phyloP scores from a whole-genome alignment of 64 coral and sea anemone genomes.

The Montipora cactus region DNA sequence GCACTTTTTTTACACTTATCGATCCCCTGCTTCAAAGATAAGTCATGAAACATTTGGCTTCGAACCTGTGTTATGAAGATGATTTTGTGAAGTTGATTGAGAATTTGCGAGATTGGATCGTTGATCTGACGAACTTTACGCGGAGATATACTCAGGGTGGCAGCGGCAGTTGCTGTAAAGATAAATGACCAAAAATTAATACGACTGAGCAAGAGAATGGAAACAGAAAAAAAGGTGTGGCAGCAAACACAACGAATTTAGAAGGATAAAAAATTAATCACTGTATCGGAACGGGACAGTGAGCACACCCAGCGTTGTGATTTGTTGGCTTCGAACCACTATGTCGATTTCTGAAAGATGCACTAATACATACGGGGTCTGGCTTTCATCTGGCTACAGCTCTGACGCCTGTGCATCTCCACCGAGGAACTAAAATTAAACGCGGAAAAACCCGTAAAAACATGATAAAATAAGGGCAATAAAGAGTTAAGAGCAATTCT shows the following conservation, averaged over 20 bases:
- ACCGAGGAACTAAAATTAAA: conserved; percentile 73
- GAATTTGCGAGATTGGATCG: conserved; percentile 96
- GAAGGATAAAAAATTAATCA: too few relatives aligned
- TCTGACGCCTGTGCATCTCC: conserved; percentile 84
- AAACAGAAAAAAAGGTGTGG: too few relatives aligned
- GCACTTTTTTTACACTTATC: too few relatives aligned
- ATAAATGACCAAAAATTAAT: neutral
- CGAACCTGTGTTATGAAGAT: conserved; percentile 97
- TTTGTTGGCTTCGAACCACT: too few relatives aligned
- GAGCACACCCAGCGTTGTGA: too few relatives aligned
- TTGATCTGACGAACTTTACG: conserved; percentile 98
- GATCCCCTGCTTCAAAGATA: too few relatives aligned
- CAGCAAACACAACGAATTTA: too few relatives aligned
- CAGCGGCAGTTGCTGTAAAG: conserved; percentile 84
- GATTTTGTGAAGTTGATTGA: conserved; percentile 99
- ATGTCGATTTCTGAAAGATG: too few relatives aligned
- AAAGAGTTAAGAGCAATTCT: too few relatives aligned
- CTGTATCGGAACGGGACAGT: too few relatives aligned
- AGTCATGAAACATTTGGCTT: too few relatives aligned
- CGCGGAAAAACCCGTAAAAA: neutral
- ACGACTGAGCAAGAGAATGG: too few relatives aligned
- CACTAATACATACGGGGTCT: conserved; percentile 85
- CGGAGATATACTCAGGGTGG: conserved; percentile 97
- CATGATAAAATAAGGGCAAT: neutral
- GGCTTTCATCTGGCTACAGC: conserved; percentile 79